Percentiles rank a stretch among this genome's conserved stretches.
phyloP scores from a whole-genome alignment of 2,113 vertebrate species.

The Corynorhinus townsendii region DNA sequence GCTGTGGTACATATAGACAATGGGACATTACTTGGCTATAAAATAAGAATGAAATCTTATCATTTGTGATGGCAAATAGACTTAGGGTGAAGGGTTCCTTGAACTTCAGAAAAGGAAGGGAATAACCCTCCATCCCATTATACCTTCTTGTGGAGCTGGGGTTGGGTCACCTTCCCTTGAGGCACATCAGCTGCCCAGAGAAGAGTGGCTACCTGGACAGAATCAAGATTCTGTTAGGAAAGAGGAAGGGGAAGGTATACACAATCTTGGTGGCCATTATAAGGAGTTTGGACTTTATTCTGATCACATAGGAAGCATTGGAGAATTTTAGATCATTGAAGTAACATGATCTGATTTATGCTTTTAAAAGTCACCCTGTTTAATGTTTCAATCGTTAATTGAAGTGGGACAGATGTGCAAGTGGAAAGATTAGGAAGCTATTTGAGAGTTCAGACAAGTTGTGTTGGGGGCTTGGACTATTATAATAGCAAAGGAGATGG shows the following conservation, averaged over 20 bases:
- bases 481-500: neutral
- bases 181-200: neutral
- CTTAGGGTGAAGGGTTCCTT: neutral
- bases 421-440: neutral
- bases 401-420: neutral
- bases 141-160: neutral
- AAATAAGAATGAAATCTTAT: neutral
- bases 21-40: neutral
- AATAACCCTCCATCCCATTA: neutral
- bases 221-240: neutral
- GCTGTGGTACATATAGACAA: neutral
- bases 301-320: neutral
- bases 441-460: neutral
- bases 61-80: neutral
- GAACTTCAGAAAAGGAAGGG: neutral
- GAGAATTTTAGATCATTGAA: neutral
- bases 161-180: neutral
- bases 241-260: neutral
- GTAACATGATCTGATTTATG: neutral
- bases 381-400: constrained; percentile 5
- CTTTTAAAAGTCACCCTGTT: neutral
- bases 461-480: neutral
- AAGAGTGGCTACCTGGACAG: neutral
- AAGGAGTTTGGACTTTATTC: neutral
- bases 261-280: neutral